A percentile compares a stretch with the other conserved stretches of the same genome.
Evolutionary conservation across 2,888 invertebrate species (phyloP).

Genomic region (Spodoptera exigua): DNA sequence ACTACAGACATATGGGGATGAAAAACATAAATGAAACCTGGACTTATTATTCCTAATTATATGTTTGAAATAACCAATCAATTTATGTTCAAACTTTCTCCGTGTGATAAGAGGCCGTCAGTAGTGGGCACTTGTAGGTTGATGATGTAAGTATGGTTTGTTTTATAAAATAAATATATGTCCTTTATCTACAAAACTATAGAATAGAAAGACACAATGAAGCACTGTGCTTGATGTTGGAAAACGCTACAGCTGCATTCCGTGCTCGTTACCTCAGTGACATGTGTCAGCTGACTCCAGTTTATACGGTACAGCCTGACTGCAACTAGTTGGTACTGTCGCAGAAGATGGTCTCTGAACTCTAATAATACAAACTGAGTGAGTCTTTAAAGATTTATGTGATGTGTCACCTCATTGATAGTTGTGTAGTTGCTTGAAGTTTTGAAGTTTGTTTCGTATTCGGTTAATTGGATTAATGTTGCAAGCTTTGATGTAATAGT

Average conservation of each 20-base stretch:
- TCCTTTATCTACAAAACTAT: too few relatives aligned
- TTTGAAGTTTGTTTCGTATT: conserved; percentile 16
- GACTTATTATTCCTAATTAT: too few relatives aligned
- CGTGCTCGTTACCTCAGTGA: conserved; percentile 67
- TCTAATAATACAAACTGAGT: conserved; percentile 54
- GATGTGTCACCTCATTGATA: conserved; percentile 40
- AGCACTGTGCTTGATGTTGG: conserved; percentile 60
- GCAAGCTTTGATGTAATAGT: background rate
- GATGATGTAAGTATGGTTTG: too few relatives aligned
- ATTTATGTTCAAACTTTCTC: too few relatives aligned
- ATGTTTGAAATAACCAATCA: too few relatives aligned
- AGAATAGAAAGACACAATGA: conserved; percentile 7
- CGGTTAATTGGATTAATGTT: conserved; percentile 5
- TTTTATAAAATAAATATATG: too few relatives aligned
- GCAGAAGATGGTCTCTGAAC: conserved; percentile 55
- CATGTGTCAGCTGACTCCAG: conserved; percentile 66
- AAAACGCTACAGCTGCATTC: conserved; percentile 63
- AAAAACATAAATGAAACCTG: too few relatives aligned
- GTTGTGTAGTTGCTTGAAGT: conserved; percentile 36
- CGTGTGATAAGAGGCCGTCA: too few relatives aligned
- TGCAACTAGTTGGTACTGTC: conserved; percentile 58
- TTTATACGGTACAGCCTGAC: conserved; percentile 55
- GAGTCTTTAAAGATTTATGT: conserved; percentile 60
- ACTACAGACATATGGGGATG: too few relatives aligned
- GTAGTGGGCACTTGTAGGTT: too few relatives aligned